These are phyloP conservation scores for Dione juno DNA, from an alignment of 2,888 invertebrate species.

Conservation along the genomic window DNA sequence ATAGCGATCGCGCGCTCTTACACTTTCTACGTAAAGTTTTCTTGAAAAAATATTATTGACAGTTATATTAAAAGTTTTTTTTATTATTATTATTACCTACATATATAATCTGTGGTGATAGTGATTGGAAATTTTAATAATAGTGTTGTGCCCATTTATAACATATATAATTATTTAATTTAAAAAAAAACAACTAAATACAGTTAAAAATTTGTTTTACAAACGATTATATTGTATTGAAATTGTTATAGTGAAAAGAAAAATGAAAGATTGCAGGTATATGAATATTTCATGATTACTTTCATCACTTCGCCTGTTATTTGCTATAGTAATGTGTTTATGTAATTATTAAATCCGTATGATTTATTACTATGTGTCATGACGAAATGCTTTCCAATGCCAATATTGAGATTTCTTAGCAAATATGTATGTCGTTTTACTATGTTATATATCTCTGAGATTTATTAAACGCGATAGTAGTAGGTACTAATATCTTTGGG, in stretches of 20 bases:
- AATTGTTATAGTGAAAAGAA: conserved; percentile 24
- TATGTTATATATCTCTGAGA: background rate
- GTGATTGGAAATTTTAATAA: background rate
- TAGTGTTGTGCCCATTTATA: conserved; percentile 1
- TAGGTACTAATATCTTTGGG: background rate
- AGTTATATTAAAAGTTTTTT: background rate
- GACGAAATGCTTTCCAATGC: conserved; percentile 25
- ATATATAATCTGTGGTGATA: background rate
- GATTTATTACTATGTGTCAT: conserved; percentile 34
- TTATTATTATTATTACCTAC: background rate
- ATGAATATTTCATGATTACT: conserved; percentile 46
- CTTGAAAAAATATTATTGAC: conserved; percentile 3
- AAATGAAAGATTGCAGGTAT: conserved; percentile 48
- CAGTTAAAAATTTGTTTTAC: background rate
- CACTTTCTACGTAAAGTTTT: background rate
- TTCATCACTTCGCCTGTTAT: conserved; percentile 35
- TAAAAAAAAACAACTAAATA: too few species aligned
- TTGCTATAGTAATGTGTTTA: conserved; percentile 35
- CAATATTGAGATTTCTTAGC: conserved; percentile 24
- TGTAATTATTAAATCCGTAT: conserved; percentile 34
- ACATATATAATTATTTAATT: too few species aligned
- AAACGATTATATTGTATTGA: background rate
- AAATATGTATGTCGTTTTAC: conserved; percentile 11
- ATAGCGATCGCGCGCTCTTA: conserved; percentile 40
- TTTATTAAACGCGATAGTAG: background rate